phyloP scores from a whole-genome alignment of 2,797 vertebrate genomes.

The Nannoperca australis region DNA sequence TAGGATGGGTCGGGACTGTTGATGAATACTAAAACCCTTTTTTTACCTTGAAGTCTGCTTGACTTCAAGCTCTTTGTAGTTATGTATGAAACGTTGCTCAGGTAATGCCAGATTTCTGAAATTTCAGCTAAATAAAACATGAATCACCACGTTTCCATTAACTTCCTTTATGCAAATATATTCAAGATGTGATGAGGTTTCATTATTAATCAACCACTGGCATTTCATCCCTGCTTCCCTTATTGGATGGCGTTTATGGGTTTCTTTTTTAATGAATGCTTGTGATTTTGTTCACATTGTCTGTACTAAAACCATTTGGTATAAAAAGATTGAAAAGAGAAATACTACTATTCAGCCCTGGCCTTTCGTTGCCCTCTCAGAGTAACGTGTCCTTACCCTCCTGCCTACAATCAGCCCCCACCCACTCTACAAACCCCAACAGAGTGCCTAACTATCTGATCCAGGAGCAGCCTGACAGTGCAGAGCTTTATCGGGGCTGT shows the following conservation, averaged over 20 bases:
- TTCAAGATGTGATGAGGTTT: not conserved
- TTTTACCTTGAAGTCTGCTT: not conserved
- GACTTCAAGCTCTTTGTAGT: conserved; percentile 7
- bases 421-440: not conserved
- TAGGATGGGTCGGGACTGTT: conserved; percentile 19
- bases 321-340: not conserved
- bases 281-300: not conserved
- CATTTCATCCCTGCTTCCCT: not conserved
- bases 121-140: not conserved
- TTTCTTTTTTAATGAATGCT: not conserved
- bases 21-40: conserved; percentile 29
- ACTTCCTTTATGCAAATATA: not conserved
- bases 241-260: not conserved
- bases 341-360: not conserved
- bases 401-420: not conserved
- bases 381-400: not conserved
- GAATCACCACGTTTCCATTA: not conserved
- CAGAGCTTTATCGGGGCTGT: conserved; percentile 46
- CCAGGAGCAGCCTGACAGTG: conserved; percentile 33
- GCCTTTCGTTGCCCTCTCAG: conserved; percentile 7
- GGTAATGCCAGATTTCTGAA: not conserved
- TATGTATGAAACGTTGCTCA: not conserved
- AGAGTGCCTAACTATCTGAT: conserved; percentile 24
- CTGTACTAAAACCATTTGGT: not conserved
- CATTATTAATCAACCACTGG: not conserved